Percentiles rank a stretch among this genome's conserved stretches.
Evolutionary conservation across 1,140 invertebrate species (phyloP).

Genomic region (Carposina sasakii): DNA sequence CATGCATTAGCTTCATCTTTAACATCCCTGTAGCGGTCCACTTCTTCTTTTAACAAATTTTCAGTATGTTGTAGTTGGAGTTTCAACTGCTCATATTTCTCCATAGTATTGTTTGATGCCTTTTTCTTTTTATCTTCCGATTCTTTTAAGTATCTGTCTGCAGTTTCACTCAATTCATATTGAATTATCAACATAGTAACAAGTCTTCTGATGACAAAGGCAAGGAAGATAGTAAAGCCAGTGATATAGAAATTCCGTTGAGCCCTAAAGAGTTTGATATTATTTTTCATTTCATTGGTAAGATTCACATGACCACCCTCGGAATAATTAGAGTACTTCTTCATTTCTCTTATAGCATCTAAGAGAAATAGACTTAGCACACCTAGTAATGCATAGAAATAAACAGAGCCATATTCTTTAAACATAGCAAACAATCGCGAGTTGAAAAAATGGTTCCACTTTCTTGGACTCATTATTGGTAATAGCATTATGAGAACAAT

Average conservation of each 20-base stretch:
- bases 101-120: constrained; percentile 40
- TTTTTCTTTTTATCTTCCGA: constrained; percentile 48
- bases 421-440: constrained; percentile 50
- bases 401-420: constrained; percentile 40
- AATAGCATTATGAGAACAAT: constrained; percentile 55
- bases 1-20: constrained; percentile 43
- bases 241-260: constrained; percentile 68
- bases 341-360: constrained; percentile 63
- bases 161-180: constrained; percentile 52
- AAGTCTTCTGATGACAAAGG: constrained; percentile 59
- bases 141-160: constrained; percentile 55
- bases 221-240: constrained; percentile 61
- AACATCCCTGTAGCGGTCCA: constrained; percentile 33
- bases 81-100: constrained; percentile 28
- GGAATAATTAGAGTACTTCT: constrained; percentile 48
- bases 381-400: constrained; percentile 56
- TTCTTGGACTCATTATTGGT: constrained; percentile 57
- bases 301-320: constrained; percentile 33
- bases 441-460: constrained; percentile 55
- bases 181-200: constrained; percentile 62
- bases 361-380: constrained; percentile 51
- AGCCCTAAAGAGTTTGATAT: constrained; percentile 59
- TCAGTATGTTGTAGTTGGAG: constrained; percentile 34
- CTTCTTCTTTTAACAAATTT: constrained; percentile 33
- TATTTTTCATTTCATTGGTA: constrained; percentile 54